Evolutionary conservation across 2,113 vertebrate genomes (phyloP), one percentile per base, ranked within the genome.

Genomic region (Rhombomys opimus): DNA sequence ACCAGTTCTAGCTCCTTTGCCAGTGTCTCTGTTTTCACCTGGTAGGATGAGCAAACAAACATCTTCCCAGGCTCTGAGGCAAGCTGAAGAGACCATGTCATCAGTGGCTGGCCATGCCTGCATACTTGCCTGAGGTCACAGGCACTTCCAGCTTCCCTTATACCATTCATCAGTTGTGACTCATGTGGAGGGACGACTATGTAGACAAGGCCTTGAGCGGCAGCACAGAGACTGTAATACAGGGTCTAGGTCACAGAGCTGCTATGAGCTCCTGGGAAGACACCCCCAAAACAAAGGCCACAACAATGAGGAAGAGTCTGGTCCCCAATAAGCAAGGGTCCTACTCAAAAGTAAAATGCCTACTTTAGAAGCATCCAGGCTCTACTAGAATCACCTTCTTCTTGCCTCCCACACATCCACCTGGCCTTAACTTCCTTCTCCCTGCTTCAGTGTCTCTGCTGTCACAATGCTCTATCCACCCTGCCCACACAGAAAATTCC

Each of bases 361-460:
- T 3, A 2, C 23, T 20, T 9, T 22, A 20, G 12, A 68, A 20
- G 25, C 8, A 52, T 13, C n/a, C 2, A 1, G 10, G 22, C 12
- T 25, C 75, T 23, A 35, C 14, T 0, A 27, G 41, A 30, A 57
- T 20, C 38, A 10, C 59, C 72, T 17, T 65, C 78, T 15, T 65
- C 13, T 6, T 63, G 50, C n/a, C 67, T 54, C 68, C 25, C 63
- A 20, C 41, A 35, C 0, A 2, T n/a, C 23, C 4, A 35, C 25
- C 3, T 65, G 9, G 63, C 77, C 22, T 27, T 30, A 41, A 61
- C 22, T 20, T 30, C 25, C 13, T 27, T 6, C 41, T 9, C 65
- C 65, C 11, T 32, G 57, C 61, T 61, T 46, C 50, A 20, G 32
- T 3, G 4, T 41, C 77, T 54, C 13, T 25, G 2, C 46, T 35